Evolutionary conservation across 30 jellyfish, hydroid and myxozoan species (phyloP).

Genomic region (Rhopilema esculentum): DNA sequence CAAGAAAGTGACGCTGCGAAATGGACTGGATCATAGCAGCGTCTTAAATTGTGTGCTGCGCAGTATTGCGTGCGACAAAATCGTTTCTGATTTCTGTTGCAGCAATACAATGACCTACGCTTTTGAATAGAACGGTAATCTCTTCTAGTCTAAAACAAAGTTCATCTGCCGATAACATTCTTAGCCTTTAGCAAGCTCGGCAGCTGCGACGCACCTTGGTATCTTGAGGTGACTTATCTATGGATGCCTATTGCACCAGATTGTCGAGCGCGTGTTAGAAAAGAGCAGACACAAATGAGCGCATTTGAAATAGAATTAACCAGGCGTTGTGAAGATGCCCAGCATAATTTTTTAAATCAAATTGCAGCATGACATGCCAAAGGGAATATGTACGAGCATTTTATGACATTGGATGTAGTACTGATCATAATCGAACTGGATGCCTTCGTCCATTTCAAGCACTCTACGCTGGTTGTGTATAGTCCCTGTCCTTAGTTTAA

Average conservation of each 20-base stretch:
- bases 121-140: background rate
- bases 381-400: no score
- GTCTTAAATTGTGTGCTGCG: background rate
- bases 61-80: background rate
- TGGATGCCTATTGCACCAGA: background rate
- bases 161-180: conserved; percentile 22
- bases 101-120: background rate
- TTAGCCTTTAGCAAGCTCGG: conserved; percentile 18
- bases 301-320: background rate
- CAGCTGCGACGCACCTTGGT: conserved; percentile 45
- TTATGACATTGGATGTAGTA: no score
- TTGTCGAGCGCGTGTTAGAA: background rate
- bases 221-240: conserved; percentile 22
- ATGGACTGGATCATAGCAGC: background rate
- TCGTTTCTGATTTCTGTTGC: background rate
- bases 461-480: no score
- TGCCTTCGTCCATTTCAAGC: no score
- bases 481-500: no score
- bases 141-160: background rate
- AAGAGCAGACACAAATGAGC: background rate
- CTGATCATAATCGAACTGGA: no score
- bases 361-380: background rate
- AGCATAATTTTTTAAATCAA: background rate
- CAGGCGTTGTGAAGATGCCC: background rate
- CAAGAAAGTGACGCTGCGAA: background rate